Evolutionary conservation across 2,113 vertebrate species (phyloP).

Genomic region (Festucalex cinctus): DNA sequence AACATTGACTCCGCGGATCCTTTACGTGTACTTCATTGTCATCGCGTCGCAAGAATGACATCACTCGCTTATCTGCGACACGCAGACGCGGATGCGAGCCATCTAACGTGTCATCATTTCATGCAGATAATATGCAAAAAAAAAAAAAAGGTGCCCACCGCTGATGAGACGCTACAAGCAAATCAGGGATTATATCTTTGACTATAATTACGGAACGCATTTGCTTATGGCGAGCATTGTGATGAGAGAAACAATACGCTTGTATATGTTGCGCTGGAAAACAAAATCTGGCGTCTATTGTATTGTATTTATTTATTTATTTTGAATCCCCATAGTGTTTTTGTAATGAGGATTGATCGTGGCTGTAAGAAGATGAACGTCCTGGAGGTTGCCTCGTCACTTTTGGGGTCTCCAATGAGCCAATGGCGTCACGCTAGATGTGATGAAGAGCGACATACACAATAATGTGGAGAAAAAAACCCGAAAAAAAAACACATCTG

Average conservation of each 20-base stretch:
- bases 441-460: constrained; percentile 42
- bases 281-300: not conserved
- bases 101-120: constrained; percentile 7
- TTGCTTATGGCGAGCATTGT: not conserved
- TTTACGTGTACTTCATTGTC: not conserved
- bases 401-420: constrained; percentile 34
- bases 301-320: not conserved
- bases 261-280: not conserved
- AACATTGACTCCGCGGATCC: not conserved
- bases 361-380: constrained; percentile 5
- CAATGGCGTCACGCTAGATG: constrained; percentile 25
- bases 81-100: constrained; percentile 37
- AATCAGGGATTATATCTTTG: constrained; percentile 10
- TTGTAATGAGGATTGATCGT: not conserved
- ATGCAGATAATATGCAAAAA: constrained; percentile 51
- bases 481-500: constrained; percentile 44
- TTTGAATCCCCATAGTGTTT: not conserved
- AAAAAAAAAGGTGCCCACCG: constrained; percentile 27
- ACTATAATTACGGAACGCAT: not conserved
- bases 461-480: constrained; percentile 13
- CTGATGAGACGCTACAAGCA: not conserved
- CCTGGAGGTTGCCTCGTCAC: constrained; percentile 38
- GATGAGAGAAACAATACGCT: not conserved
- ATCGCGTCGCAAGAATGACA: not conserved
- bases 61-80: constrained; percentile 24